A percentile compares a stretch with the other conserved stretches of the same genome.
phyloP scores from a whole-genome alignment of 1,140 invertebrate genomes.

The Drosophila varians region DNA sequence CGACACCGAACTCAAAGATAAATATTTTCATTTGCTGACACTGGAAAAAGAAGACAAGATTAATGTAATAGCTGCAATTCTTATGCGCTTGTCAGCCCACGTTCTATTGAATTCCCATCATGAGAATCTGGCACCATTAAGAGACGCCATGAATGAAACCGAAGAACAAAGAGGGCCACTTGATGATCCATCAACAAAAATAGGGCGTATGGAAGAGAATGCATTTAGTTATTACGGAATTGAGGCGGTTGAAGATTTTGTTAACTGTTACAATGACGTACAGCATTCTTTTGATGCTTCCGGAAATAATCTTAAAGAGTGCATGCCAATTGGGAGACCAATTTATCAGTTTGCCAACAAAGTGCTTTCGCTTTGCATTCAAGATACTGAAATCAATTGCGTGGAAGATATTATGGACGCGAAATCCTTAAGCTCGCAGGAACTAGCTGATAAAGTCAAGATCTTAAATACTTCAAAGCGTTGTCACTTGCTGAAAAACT shows the following conservation, averaged over 20 bases:
- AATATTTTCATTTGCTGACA: conserved; percentile 17
- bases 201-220: conserved; percentile 22
- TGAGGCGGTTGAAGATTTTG: not conserved
- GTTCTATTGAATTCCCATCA: conserved; percentile 23
- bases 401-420: conserved; percentile 3
- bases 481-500: conserved; percentile 10
- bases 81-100: conserved; percentile 42
- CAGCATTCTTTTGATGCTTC: not conserved
- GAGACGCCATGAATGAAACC: conserved; percentile 6
- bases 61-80: conserved; percentile 31
- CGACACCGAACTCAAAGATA: conserved; percentile 21
- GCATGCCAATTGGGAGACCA: not conserved
- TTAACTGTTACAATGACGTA: not conserved
- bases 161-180: not conserved
- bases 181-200: not conserved
- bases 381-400: conserved; percentile 5
- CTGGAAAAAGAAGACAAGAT: conserved; percentile 35
- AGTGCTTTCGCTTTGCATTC: conserved; percentile 17
- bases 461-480: conserved; percentile 32
- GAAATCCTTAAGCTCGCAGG: not conserved
- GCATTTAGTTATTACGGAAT: conserved; percentile 41
- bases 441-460: conserved; percentile 7
- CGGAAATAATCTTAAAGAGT: not conserved
- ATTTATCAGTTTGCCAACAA: not conserved
- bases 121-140: conserved; percentile 7